phyloP scores from a whole-genome alignment of 2,888 invertebrate genomes.

The Thereva unica region DNA sequence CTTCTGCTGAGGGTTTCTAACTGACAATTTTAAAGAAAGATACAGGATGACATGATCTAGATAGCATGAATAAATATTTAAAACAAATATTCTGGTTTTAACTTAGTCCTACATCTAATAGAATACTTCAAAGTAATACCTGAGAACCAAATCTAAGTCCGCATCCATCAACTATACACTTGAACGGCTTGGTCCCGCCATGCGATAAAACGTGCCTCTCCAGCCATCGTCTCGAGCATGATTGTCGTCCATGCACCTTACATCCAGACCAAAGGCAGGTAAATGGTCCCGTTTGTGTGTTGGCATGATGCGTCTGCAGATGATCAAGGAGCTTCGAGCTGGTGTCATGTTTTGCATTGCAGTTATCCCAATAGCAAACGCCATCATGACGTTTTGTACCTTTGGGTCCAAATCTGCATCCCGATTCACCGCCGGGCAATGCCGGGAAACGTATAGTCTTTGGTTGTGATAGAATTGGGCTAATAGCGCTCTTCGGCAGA shows the following conservation, averaged over 20 bases:
- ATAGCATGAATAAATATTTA: no score
- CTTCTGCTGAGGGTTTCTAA: no score
- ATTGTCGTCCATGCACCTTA: slow-evolving; percentile 90
- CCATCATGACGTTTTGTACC: slow-evolving; percentile 59
- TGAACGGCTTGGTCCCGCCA: slow-evolving; percentile 90
- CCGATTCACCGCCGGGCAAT: slow-evolving; percentile 52
- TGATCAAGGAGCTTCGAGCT: slow-evolving; percentile 84
- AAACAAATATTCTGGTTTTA: no score
- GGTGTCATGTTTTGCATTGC: slow-evolving; percentile 76
- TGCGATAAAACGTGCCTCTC: slow-evolving; percentile 91
- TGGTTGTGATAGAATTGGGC: slow-evolving; percentile 79
- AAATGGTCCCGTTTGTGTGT: slow-evolving; percentile 83
- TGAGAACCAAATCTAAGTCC: slow-evolving; percentile 84
- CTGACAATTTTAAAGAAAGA: no score
- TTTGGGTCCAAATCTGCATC: slow-evolving; percentile 54
- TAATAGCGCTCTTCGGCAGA: slow-evolving; percentile 60
- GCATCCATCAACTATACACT: slow-evolving; percentile 94
- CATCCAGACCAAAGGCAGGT: slow-evolving; percentile 92
- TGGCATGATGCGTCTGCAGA: slow-evolving; percentile 84
- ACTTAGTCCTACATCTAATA: no score
- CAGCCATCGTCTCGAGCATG: slow-evolving; percentile 91
- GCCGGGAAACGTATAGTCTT: slow-evolving; percentile 82
- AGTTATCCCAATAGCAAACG: slow-evolving; percentile 82
- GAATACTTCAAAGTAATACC: slow-evolving; percentile 60
- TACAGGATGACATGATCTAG: no score